phyloP scores from a whole-genome alignment of 2,113 vertebrate species.

The Eira barbara region DNA sequence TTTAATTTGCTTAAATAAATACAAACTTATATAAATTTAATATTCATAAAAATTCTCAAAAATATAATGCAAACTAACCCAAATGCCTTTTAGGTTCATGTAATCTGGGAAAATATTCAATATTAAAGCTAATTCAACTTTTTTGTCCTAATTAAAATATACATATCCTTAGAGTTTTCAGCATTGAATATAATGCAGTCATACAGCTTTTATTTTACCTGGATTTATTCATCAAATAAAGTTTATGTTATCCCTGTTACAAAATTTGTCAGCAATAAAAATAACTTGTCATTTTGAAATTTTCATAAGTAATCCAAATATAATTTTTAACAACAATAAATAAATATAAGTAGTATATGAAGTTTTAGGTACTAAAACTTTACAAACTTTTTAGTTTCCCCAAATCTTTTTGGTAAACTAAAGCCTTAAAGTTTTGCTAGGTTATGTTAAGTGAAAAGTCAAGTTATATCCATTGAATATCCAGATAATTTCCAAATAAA shows the following conservation, averaged over 20 bases:
- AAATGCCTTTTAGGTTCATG: neutral
- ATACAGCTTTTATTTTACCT: neutral
- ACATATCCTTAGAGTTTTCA: neutral
- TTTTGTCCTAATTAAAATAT: neutral
- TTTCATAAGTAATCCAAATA: neutral
- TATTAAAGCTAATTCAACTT: neutral
- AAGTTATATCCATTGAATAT: neutral
- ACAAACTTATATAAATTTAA: neutral
- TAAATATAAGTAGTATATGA: neutral
- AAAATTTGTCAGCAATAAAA: neutral
- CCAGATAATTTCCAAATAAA: neutral
- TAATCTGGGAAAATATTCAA: neutral
- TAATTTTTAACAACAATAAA: neutral
- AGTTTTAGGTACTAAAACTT: neutral
- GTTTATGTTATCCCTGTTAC: neutral
- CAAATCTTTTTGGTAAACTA: neutral
- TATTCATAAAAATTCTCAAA: neutral
- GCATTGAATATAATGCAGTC: neutral
- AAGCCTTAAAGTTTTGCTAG: neutral
- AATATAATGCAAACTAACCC: neutral
- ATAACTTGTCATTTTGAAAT: neutral
- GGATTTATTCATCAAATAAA: neutral
- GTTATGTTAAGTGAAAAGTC: neutral
- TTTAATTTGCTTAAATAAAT: neutral
- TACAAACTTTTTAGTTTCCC: neutral